Evolutionary conservation across 2,888 invertebrate species (phyloP), one percentile per base, ranked within the genome.

Genomic region (Ceriagrion tenellum): DNA sequence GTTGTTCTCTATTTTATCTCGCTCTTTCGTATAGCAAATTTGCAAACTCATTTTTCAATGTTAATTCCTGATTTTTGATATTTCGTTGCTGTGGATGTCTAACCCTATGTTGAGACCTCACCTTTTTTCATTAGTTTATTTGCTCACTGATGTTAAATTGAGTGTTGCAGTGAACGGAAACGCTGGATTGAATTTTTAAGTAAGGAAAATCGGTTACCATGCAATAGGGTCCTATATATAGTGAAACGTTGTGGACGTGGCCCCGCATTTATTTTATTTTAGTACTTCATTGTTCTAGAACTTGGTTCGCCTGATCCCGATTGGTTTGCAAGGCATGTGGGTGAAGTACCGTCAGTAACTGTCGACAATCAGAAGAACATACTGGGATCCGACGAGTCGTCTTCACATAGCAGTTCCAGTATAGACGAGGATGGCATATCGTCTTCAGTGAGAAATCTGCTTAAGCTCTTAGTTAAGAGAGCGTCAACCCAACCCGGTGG

Each of bases 401-500:
- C 91, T 23, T 69, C 69, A 6, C 47, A n/a, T 26, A n/a, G n/a
- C n/a, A 69, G 93, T 93, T 47, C 40, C 47, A 16, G 74, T 47
- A 26, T 55, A 20, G 93, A 93, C 0, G 93, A 69, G 26, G 93
- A 47, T 47, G 40, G 55, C 35, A 93, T 93, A 0, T 69, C 93
- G 13, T 40, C 63, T 16, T 69, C 69, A 40, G 93, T 93, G 63
- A 69, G n/a, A 93, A 69, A 93, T n/a, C 69, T 93, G 47, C 69
- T 93, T 16, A 93, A 40, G 40, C 47, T 93, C 6, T 69, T 93
- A 55, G 69, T 74, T 26, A 93, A 69, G 47, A 63, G 69, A 26
- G 69, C 93, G 8, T 40, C 93, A 2, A 40, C n/a, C 3, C 63
- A 55, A 35, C n/a, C 63, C 40, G n/a, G 16, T n/a, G 35, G 81